phyloP scores from a whole-genome alignment of 2,888 invertebrate species.

The Conops quadrifasciatus region DNA sequence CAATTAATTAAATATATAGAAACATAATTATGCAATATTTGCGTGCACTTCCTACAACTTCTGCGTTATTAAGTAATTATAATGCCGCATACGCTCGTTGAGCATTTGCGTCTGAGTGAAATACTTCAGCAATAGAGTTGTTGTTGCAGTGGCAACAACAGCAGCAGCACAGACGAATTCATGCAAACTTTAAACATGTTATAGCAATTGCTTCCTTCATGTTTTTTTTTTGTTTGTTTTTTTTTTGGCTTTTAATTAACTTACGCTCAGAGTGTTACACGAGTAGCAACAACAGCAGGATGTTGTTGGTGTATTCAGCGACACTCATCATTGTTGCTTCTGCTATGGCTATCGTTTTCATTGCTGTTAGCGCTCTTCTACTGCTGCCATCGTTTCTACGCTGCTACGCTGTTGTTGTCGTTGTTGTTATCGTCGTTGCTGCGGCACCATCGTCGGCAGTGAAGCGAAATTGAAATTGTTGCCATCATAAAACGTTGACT shows the following conservation, averaged over 20 bases:
- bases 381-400: too few relatives aligned
- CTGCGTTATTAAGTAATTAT: conserved; percentile 34
- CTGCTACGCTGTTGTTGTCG: too few relatives aligned
- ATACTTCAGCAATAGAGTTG: conserved; percentile 18
- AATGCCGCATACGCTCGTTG: conserved; percentile 26
- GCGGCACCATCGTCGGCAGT: too few relatives aligned
- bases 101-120: not conserved
- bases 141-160: conserved; percentile 15
- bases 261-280: conserved; percentile 34
- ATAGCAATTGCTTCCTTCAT: not conserved
- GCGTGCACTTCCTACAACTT: conserved; percentile 24
- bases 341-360: not conserved
- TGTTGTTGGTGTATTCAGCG: not conserved
- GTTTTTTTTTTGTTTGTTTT: not conserved
- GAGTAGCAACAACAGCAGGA: conserved; percentile 30
- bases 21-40: conserved; percentile 42
- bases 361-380: not conserved
- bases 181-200: not conserved
- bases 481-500: not conserved
- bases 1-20: conserved; percentile 1
- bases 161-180: not conserved
- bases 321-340: not conserved
- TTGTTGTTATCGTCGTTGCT: too few relatives aligned
- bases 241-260: conserved; percentile 27
- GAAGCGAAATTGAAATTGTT: not conserved